Percentiles rank a stretch among this genome's conserved stretches.
Evolutionary conservation across 2,797 vertebrate species (phyloP).

Genomic region (Salmo trutta): DNA sequence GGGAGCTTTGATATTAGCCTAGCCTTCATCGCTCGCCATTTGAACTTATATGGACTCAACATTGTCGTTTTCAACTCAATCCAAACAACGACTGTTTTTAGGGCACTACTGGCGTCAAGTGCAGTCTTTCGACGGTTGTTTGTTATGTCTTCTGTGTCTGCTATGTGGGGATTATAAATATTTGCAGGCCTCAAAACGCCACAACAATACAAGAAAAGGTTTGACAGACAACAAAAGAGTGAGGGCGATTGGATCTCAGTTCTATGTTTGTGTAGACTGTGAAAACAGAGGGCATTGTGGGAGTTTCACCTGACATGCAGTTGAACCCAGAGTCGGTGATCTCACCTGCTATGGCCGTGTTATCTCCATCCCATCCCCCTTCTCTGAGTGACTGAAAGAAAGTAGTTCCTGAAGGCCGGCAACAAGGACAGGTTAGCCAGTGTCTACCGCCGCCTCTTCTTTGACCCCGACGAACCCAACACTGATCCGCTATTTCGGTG

Average conservation of each 20-base stretch:
- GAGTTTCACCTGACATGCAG: slow-evolving; percentile 55
- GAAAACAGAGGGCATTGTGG: slow-evolving; percentile 53
- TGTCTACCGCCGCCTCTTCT: slow-evolving; percentile 17
- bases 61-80: slow-evolving; percentile 1
- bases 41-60: slow-evolving; percentile 40
- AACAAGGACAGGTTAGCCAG: not conserved
- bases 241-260: slow-evolving; percentile 44
- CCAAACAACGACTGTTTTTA: slow-evolving; percentile 5
- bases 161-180: slow-evolving; percentile 65
- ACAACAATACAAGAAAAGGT: slow-evolving; percentile 36
- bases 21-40: slow-evolving; percentile 30
- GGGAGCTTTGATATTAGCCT: slow-evolving; percentile 30
- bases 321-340: slow-evolving; percentile 53
- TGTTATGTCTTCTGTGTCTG: slow-evolving; percentile 54
- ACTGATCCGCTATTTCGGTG: slow-evolving; percentile 45
- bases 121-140: slow-evolving; percentile 8
- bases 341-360: slow-evolving; percentile 40
- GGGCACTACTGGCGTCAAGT: slow-evolving; percentile 28
- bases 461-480: slow-evolving; percentile 40
- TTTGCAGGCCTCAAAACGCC: slow-evolving; percentile 26
- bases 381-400: slow-evolving; percentile 30
- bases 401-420: not conserved
- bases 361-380: slow-evolving; percentile 34
- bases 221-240: slow-evolving; percentile 25
- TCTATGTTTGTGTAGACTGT: slow-evolving; percentile 25